Conservation (phyloP, 2,113 vertebrate species). For the Zapus hudsonius region DNA sequence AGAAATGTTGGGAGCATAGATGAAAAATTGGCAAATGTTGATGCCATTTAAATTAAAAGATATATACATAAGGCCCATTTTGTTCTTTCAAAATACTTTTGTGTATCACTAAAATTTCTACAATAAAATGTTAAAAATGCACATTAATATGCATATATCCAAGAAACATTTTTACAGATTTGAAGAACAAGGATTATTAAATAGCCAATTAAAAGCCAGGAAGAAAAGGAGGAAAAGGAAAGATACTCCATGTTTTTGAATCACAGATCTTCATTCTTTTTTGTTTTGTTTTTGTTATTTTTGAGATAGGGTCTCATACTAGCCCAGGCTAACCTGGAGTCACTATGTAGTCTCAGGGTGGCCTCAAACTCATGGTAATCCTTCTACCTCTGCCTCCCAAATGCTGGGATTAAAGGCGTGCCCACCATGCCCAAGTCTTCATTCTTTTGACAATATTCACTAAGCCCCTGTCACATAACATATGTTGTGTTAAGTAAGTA, state of each 20-base stretch:
- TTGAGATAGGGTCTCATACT: no score
- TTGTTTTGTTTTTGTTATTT: no score
- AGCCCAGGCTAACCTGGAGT: no score
- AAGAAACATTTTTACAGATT: not conserved
- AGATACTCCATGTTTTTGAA: not conserved
- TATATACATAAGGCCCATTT: not conserved
- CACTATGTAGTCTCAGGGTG: no score
- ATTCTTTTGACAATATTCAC: slow-evolving; percentile 36
- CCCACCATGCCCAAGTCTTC: no score
- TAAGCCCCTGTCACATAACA: not conserved
- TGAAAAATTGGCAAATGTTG: slow-evolving; percentile 36
- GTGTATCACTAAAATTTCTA: not conserved
- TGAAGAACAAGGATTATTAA: not conserved
- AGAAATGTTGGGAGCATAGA: not conserved
- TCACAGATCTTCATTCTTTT: slow-evolving; percentile 25
- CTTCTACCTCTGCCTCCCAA: no score
- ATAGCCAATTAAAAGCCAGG: not conserved
- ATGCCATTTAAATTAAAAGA: not conserved
- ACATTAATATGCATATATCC: not conserved
- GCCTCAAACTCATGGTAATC: no score
- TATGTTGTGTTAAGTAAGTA: not conserved
- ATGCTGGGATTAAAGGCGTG: no score
- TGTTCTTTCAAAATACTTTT: slow-evolving; percentile 1
- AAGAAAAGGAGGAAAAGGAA: not conserved
- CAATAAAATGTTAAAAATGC: slow-evolving; percentile 28